A percentile compares a stretch with the other conserved stretches of the same genome.
Evolutionary conservation across 2,113 vertebrate species (phyloP).

Genomic region (Daboia siamensis): DNA sequence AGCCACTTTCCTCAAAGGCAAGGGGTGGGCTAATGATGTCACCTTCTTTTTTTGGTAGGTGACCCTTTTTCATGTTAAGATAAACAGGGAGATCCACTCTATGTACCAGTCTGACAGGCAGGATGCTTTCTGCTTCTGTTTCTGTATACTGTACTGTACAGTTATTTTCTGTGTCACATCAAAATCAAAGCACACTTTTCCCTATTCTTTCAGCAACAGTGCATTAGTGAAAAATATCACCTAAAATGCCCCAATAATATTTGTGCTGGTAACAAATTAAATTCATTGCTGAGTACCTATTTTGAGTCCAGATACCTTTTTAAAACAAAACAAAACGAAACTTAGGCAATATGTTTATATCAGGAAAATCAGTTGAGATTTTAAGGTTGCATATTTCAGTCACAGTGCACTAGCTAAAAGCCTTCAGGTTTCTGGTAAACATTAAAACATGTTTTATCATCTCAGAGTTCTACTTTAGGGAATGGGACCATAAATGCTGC

Average conservation of each 20-base stretch:
- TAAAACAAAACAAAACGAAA: neutral
- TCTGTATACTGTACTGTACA: neutral
- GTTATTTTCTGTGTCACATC: neutral
- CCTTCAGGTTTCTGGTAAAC: constrained; percentile 20
- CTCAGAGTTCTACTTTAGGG: neutral
- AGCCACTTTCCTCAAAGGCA: neutral
- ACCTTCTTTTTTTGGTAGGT: neutral
- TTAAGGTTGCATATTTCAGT: constrained; percentile 27
- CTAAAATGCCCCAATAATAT: constrained; percentile 15
- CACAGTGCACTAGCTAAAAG: constrained; percentile 16
- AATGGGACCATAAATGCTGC: constrained; percentile 23
- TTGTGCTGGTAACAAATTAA: constrained; percentile 20
- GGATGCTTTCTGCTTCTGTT: neutral
- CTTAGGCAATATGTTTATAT: constrained; percentile 20
- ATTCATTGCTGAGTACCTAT: constrained; percentile 4
- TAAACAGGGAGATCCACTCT: neutral
- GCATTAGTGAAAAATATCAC: neutral
- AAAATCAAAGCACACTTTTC: constrained; percentile 5
- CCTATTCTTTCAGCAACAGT: constrained; percentile 12
- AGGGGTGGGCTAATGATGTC: neutral
- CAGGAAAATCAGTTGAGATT: constrained; percentile 15
- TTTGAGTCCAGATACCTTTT: constrained; percentile 31
- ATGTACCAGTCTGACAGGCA: neutral
- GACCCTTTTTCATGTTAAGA: neutral
- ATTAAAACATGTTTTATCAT: neutral